phyloP scores from a whole-genome alignment of 2,113 vertebrate species.

The Labeo catla region DNA sequence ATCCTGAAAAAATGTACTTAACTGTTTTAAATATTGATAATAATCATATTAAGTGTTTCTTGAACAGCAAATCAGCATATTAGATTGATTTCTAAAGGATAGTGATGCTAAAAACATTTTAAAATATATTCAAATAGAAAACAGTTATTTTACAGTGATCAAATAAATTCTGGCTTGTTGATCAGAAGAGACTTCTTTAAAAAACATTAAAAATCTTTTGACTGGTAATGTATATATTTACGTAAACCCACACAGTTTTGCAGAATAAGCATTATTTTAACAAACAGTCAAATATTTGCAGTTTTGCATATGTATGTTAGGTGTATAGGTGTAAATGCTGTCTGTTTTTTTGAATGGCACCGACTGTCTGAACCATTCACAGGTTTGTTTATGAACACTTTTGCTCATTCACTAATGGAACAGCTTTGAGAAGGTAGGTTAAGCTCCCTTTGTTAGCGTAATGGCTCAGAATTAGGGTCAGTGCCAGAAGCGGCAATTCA shows the following conservation, averaged over 20 bases:
- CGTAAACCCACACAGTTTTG: not conserved
- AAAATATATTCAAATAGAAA: too few species aligned
- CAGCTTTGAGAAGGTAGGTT: not conserved
- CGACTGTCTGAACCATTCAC: not conserved
- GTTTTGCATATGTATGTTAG: conserved; percentile 28
- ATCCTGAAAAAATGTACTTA: too few species aligned
- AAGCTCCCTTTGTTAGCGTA: conserved; percentile 4
- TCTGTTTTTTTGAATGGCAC: conserved; percentile 13
- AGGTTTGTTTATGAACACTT: not conserved
- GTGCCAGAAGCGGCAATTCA: conserved; percentile 7
- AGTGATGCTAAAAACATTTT: too few species aligned
- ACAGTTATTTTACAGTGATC: too few species aligned
- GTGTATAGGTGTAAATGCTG: not conserved
- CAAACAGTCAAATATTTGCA: not conserved
- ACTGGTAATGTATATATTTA: not conserved
- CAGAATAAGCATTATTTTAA: not conserved
- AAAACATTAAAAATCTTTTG: too few species aligned
- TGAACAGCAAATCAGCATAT: too few species aligned
- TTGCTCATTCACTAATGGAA: conserved; percentile 18
- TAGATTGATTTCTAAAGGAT: too few species aligned
- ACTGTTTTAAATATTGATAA: too few species aligned
- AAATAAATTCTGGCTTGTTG: too few species aligned
- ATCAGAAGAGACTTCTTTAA: too few species aligned
- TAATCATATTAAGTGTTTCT: too few species aligned
- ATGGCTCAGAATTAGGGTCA: conserved; percentile 24